A percentile compares a stretch with the other conserved stretches of the same genome.
Conservation (phyloP, 2,888 invertebrate species). For the Dolomedes plantarius region DNA sequence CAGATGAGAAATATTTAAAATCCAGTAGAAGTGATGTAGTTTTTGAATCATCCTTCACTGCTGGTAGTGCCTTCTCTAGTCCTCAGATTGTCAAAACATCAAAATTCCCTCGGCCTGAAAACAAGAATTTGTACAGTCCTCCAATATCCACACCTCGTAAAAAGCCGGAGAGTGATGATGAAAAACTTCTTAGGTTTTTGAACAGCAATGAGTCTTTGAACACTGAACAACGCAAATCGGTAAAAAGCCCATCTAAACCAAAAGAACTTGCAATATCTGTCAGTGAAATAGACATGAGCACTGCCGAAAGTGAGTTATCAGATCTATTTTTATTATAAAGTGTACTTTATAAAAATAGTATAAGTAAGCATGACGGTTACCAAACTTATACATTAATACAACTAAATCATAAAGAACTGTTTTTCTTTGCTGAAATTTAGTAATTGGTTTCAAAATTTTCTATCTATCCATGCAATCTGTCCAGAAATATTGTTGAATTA, state of each 20-base stretch:
- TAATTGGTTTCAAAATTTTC: too few relatives aligned
- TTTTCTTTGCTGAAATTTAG: too few relatives aligned
- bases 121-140: not conserved
- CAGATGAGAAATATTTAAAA: not conserved
- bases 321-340: too few relatives aligned
- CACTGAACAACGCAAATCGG: not conserved
- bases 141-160: slow-evolving; percentile 52
- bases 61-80: not conserved
- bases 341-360: too few relatives aligned
- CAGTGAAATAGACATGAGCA: not conserved
- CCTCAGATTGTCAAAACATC: not conserved
- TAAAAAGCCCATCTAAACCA: not conserved
- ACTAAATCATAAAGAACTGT: too few relatives aligned
- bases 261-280: not conserved
- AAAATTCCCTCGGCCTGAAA: not conserved
- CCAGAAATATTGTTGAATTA: too few relatives aligned
- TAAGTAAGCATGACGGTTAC: too few relatives aligned
- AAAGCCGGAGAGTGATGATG: slow-evolving; percentile 75
- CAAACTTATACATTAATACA: too few relatives aligned
- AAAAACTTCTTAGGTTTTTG: slow-evolving; percentile 78
- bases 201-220: slow-evolving; percentile 75
- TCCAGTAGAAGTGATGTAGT: not conserved
- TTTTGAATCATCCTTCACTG: slow-evolving; percentile 1
- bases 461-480: too few relatives aligned
- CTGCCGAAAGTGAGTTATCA: not conserved